Conservation (phyloP, 2,797 vertebrate species). For the Lepilemur ruficaudatus region DNA sequence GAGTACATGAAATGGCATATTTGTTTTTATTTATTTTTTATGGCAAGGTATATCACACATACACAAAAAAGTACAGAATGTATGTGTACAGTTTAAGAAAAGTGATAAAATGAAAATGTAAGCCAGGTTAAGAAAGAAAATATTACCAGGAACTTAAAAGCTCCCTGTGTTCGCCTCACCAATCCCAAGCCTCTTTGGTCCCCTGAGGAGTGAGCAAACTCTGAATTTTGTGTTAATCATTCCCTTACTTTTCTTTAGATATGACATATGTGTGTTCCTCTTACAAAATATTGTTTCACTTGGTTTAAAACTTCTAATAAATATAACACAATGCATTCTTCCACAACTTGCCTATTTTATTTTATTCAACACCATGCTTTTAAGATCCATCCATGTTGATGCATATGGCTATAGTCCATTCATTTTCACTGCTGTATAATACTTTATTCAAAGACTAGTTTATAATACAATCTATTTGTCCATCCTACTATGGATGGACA, state of each 20-base stretch:
- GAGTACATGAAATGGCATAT: background rate
- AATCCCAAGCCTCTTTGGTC: background rate
- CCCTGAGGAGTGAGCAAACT: background rate
- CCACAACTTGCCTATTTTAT: background rate
- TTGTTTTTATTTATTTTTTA: background rate
- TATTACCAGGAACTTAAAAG: background rate
- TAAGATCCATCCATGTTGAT: background rate
- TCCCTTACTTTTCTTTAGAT: background rate
- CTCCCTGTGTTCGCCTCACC: background rate
- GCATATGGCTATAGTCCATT: background rate
- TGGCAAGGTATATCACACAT: background rate
- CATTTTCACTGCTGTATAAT: background rate
- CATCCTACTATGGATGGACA: background rate
- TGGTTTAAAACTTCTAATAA: background rate
- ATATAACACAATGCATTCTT: background rate
- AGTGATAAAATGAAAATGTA: background rate
- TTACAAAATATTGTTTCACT: background rate
- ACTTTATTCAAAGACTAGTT: background rate
- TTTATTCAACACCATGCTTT: background rate
- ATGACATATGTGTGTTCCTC: background rate
- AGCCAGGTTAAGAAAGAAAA: conserved; percentile 9
- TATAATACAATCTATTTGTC: background rate
- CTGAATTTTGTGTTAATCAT: conserved; percentile 22
- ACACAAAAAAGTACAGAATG: background rate
- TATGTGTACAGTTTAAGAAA: background rate